phyloP scores from a whole-genome alignment of 2,113 vertebrate species.

The Neogobius melanostomus region DNA sequence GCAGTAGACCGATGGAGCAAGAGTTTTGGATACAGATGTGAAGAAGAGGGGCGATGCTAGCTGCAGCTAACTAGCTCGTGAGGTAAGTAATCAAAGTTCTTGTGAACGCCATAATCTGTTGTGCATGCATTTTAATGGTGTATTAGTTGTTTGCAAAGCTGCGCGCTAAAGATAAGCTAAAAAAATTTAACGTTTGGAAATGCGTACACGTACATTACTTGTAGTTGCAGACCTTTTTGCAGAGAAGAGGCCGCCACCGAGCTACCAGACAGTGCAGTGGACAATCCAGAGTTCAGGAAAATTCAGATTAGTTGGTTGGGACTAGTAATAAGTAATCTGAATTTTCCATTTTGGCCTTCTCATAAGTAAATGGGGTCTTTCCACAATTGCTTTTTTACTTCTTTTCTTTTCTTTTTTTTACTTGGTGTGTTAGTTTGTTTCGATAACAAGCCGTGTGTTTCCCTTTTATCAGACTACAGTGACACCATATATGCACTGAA shows the following conservation, averaged over 20 bases:
- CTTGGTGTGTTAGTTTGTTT: no score
- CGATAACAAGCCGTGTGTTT: no score
- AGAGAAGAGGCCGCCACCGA: not conserved
- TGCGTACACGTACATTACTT: not conserved
- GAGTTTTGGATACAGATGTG: constrained; percentile 47
- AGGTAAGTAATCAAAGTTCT: constrained; percentile 40
- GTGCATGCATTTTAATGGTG: not conserved
- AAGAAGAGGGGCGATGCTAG: constrained; percentile 57
- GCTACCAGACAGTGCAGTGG: not conserved
- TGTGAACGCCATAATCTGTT: not conserved
- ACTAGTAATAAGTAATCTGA: no score
- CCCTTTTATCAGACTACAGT: no score
- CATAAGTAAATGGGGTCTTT: no score
- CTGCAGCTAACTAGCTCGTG: constrained; percentile 45
- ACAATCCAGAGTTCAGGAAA: no score
- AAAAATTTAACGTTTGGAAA: not conserved
- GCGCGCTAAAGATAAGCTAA: not conserved
- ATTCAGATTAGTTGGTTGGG: no score
- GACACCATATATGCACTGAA: no score
- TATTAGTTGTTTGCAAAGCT: not conserved
- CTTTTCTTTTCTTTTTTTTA: no score
- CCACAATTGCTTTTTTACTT: no score
- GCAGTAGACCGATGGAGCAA: constrained; percentile 32
- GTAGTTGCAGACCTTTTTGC: not conserved
- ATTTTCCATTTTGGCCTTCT: no score